Percentiles rank a stretch among this genome's conserved stretches.
Evolutionary conservation across 2,888 invertebrate genomes (phyloP).

Genomic region (Pharmacophagus antenor): DNA sequence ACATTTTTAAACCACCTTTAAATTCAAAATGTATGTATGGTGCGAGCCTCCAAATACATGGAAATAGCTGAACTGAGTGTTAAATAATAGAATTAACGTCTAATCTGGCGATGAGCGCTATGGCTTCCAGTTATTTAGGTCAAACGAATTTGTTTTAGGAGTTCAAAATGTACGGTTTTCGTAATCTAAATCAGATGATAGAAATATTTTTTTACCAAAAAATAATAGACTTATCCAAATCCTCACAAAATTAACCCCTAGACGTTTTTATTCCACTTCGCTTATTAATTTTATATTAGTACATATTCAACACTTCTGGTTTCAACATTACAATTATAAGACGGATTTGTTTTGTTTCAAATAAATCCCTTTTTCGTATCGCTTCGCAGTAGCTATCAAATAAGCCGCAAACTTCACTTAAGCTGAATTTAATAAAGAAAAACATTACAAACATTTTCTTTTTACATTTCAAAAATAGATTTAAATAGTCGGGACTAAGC

Average conservation of each 20-base stretch:
- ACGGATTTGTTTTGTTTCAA: neutral
- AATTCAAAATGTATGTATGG: neutral
- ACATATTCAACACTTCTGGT: neutral
- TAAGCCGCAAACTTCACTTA: neutral
- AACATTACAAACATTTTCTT: neutral
- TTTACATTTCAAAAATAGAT: neutral
- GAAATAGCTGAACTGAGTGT: conserved; percentile 27
- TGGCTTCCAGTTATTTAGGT: conserved; percentile 30
- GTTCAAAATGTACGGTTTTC: conserved; percentile 3
- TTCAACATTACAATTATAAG: neutral
- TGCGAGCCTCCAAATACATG: conserved; percentile 14
- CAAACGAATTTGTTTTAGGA: conserved; percentile 22
- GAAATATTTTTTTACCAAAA: neutral
- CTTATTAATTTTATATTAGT: too few relatives aligned
- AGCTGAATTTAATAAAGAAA: neutral
- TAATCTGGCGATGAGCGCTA: conserved; percentile 29
- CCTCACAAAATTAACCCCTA: too few relatives aligned
- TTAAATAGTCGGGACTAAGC: too few relatives aligned
- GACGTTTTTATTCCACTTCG: too few relatives aligned
- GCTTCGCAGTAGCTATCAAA: neutral
- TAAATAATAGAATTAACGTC: conserved; percentile 30
- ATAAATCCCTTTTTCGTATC: too few relatives aligned
- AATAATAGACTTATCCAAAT: neutral
- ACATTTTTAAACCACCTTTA: neutral
- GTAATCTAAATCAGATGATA: neutral